phyloP scores from a whole-genome alignment of 64 coral and sea anemone species.

The Cladopsammia gracilis region DNA sequence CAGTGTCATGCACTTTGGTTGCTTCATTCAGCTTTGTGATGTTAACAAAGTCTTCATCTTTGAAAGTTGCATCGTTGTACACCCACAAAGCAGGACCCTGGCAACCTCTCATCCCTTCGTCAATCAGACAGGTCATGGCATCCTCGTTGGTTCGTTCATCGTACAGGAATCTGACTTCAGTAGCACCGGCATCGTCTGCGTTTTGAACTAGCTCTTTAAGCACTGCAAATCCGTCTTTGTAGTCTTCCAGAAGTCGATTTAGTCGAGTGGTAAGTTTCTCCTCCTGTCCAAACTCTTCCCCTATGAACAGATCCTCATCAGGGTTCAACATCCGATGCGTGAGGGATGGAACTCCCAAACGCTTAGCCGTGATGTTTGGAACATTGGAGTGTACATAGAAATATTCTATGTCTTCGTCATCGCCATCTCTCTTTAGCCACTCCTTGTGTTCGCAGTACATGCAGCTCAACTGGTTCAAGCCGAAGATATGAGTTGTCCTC shows the following conservation, averaged over 20 bases:
- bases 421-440: conserved; percentile 29
- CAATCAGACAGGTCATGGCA: conserved; percentile 57
- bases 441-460: conserved; percentile 78
- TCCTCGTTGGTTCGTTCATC: conserved; percentile 82
- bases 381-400: conserved; percentile 79
- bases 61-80: conserved; percentile 79
- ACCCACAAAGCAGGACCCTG: conserved; percentile 89
- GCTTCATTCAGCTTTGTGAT: conserved; percentile 76
- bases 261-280: conserved; percentile 77
- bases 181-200: conserved; percentile 87
- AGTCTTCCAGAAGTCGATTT: conserved; percentile 73
- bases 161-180: conserved; percentile 72
- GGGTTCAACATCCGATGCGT: conserved; percentile 80
- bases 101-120: conserved; percentile 71
- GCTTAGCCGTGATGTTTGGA: conserved; percentile 61
- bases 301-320: conserved; percentile 57
- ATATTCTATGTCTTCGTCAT: conserved; percentile 54
- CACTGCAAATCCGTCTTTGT: conserved; percentile 83
- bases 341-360: conserved; percentile 70
- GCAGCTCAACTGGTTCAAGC: conserved; percentile 67
- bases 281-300: conserved; percentile 88
- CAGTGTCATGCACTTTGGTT: conserved; percentile 76
- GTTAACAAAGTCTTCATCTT: conserved; percentile 83
- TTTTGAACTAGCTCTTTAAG: conserved; percentile 92
- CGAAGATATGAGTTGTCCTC: conserved; percentile 34